phyloP scores from a whole-genome alignment of 2,113 vertebrate genomes.

The Aegithalos caudatus region DNA sequence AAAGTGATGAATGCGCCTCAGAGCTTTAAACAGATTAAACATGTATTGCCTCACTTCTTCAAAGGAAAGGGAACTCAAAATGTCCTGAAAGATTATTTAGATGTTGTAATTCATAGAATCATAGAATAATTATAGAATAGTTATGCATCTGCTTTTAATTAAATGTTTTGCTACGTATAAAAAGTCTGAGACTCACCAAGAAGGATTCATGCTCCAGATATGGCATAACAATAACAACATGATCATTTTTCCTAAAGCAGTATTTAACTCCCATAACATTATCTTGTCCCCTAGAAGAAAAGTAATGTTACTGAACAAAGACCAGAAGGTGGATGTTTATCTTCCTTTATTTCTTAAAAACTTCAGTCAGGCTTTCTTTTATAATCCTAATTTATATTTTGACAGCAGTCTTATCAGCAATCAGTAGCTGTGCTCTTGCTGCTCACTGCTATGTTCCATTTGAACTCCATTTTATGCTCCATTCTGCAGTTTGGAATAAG shows the following conservation, averaged over 20 bases:
- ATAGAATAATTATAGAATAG: not conserved
- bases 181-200: slow-evolving; percentile 77
- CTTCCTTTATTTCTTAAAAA: not conserved
- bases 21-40: slow-evolving; percentile 88
- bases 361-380: not conserved
- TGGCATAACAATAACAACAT: slow-evolving; percentile 96
- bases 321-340: not conserved
- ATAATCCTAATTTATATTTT: not conserved
- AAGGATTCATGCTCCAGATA: slow-evolving; percentile 94
- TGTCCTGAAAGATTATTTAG: slow-evolving; percentile 79
- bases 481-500: not conserved
- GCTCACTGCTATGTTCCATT: not conserved
- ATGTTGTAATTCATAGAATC: not conserved
- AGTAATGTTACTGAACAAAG: not conserved
- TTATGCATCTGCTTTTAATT: slow-evolving; percentile 19
- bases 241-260: slow-evolving; percentile 94
- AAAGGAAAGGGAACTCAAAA: slow-evolving; percentile 85
- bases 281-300: slow-evolving; percentile 85
- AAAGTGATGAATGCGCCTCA: slow-evolving; percentile 92
- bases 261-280: slow-evolving; percentile 96
- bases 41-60: slow-evolving; percentile 93
- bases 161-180: not conserved
- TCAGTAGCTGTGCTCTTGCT: not conserved
- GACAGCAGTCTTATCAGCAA: not conserved
- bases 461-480: not conserved